These are phyloP conservation scores for Plemyria rubiginata DNA, from an alignment of 2,888 invertebrate genomes.

Conservation along the genomic window DNA sequence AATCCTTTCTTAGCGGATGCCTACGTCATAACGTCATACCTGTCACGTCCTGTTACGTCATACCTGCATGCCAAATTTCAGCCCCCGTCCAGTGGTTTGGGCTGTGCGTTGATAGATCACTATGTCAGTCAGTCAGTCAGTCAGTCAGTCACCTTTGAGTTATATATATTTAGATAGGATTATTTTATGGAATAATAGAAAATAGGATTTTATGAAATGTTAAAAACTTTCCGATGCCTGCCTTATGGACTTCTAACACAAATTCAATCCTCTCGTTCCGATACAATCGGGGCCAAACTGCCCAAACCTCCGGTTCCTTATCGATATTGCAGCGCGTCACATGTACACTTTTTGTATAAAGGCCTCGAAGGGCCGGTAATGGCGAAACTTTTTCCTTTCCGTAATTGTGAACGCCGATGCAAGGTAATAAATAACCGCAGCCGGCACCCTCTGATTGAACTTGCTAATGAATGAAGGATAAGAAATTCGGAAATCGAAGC, in stretches of 20 bases:
- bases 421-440: conserved; percentile 83
- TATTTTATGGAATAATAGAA: no score
- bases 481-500: conserved; percentile 78
- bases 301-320: conserved; percentile 39
- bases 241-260: conserved; percentile 24
- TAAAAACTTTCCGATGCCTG: conserved; percentile 10
- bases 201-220: conserved; percentile 4
- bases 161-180: no score
- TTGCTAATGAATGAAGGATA: conserved; percentile 84
- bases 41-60: no score
- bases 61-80: no score
- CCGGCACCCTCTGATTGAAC: conserved; percentile 81
- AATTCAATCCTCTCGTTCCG: conserved; percentile 38
- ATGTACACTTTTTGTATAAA: conserved; percentile 78
- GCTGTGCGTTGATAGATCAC: no score
- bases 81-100: no score
- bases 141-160: no score
- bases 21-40: no score
- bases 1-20: no score
- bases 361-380: conserved; percentile 75
- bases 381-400: conserved; percentile 80
- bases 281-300: conserved; percentile 64
- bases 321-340: conserved; percentile 72
- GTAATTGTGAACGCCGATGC: conserved; percentile 82
- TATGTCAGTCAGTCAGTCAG: no score